Percentiles rank a stretch among this genome's conserved stretches.
These are phyloP conservation scores for Andrena minutula DNA, from an alignment of 2,888 invertebrate species.

Conservation along the genomic window DNA sequence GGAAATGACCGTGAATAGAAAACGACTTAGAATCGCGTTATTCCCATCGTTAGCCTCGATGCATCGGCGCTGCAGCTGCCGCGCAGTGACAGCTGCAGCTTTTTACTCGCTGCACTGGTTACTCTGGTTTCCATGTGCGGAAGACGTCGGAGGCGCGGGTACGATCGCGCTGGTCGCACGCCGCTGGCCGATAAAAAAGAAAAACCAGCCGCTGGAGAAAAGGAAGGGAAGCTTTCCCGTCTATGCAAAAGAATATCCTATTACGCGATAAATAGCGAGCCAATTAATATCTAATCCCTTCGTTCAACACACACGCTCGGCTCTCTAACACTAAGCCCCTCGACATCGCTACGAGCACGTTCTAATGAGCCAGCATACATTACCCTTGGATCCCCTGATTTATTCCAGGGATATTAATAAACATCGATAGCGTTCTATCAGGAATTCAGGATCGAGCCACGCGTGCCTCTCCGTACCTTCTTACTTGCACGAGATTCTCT, in stretches of 20 bases:
- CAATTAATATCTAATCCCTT: conserved; percentile 20
- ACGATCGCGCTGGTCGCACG: conserved; percentile 50
- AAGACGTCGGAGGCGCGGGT: conserved; percentile 34
- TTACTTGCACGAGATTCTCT: too few relatives aligned
- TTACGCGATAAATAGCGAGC: conserved; percentile 20
- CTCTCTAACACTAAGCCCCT: too few relatives aligned
- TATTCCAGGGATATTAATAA: neutral
- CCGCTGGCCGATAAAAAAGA: conserved; percentile 40
- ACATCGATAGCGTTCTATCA: neutral
- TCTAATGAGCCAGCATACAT: conserved; percentile 8
- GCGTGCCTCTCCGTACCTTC: too few relatives aligned
- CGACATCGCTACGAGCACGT: too few relatives aligned
- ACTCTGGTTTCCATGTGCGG: conserved; percentile 68
- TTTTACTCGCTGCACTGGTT: conserved; percentile 64
- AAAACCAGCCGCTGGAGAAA: conserved; percentile 20
- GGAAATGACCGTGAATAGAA: conserved; percentile 36
- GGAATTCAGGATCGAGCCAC: too few relatives aligned
- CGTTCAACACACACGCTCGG: too few relatives aligned
- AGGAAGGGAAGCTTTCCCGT: conserved; percentile 32
- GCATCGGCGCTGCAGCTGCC: conserved; percentile 63
- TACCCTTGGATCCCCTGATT: neutral
- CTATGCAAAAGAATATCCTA: conserved; percentile 14
- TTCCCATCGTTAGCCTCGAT: conserved; percentile 49
- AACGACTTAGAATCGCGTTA: conserved; percentile 35
- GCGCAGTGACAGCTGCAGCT: conserved; percentile 66